Percentiles rank a stretch among this genome's conserved stretches.
These are phyloP conservation scores for Drosophila monieri DNA, from an alignment of 2,888 invertebrate genomes.

Conservation along the genomic window DNA sequence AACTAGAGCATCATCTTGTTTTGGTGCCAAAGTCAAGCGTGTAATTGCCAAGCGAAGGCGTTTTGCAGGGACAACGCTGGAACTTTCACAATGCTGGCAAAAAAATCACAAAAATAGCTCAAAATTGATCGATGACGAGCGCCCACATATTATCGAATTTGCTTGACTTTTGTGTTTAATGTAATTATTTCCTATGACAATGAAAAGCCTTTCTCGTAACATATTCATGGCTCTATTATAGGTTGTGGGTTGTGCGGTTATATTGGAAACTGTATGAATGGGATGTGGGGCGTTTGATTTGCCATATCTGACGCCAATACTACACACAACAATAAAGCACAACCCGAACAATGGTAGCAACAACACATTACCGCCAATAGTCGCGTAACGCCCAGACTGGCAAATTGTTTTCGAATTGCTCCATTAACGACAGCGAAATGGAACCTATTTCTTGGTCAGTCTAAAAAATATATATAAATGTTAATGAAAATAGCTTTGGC, in stretches of 20 bases:
- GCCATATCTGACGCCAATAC: conserved; percentile 54
- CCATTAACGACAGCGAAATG: conserved; percentile 28
- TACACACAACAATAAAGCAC: conserved; percentile 29
- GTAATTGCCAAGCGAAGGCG: conserved; percentile 73
- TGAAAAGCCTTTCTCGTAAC: conserved; percentile 57
- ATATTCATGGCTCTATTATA: conserved; percentile 44
- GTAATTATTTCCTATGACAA: conserved; percentile 35
- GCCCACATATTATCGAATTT: conserved; percentile 62
- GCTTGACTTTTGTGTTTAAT: conserved; percentile 69
- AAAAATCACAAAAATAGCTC: background rate
- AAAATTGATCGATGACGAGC: conserved; percentile 28
- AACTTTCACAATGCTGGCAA: conserved; percentile 57
- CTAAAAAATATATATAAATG: conserved; percentile 12
- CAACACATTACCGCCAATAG: conserved; percentile 33
- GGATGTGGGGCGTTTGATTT: conserved; percentile 59
- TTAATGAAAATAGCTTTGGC: conserved; percentile 35
- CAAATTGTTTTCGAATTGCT: conserved; percentile 37
- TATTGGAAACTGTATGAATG: conserved; percentile 14
- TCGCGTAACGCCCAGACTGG: conserved; percentile 40
- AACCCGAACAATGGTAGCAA: conserved; percentile 25
- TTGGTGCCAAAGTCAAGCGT: conserved; percentile 73
- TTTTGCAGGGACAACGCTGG: conserved; percentile 45
- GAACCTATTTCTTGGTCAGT: conserved; percentile 39
- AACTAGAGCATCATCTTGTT: conserved; percentile 40
- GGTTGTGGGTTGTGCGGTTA: conserved; percentile 57